Conservation (phyloP, 2,113 vertebrate genomes). For the Chauna torquata region DNA sequence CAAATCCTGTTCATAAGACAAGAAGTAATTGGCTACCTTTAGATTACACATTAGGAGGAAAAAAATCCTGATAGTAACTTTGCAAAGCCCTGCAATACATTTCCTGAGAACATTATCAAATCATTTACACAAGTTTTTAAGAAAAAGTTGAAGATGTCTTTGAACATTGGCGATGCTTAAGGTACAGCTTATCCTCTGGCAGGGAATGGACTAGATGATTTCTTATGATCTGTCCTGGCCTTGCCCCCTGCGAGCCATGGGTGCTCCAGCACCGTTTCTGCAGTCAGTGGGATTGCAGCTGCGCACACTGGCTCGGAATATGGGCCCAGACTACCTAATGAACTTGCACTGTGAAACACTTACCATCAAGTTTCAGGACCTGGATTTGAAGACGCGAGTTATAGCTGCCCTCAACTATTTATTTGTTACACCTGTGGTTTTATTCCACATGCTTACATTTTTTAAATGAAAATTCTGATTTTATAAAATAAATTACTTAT, state of each 20-base stretch:
- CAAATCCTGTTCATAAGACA: not conserved
- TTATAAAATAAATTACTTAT: not conserved
- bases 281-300: fast-evolving
- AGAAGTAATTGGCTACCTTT: not conserved
- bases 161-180: not conserved
- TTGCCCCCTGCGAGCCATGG: fast-evolving
- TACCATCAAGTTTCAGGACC: not conserved
- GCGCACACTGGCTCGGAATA: not conserved
- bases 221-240: not conserved
- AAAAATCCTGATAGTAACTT: not conserved
- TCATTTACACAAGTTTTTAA: not conserved
- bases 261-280: not conserved
- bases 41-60: not conserved
- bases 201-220: not conserved
- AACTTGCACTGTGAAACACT: not conserved
- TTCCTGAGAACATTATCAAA: not conserved
- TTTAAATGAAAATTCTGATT: not conserved
- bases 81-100: not conserved
- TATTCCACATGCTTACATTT: not conserved
- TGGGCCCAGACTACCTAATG: not conserved
- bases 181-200: conserved; percentile 11
- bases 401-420: not conserved
- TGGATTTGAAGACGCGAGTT: not conserved
- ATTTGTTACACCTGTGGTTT: not conserved
- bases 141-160: not conserved